phyloP scores from a whole-genome alignment of 2,888 invertebrate species.

The Tenthredo mesomela region DNA sequence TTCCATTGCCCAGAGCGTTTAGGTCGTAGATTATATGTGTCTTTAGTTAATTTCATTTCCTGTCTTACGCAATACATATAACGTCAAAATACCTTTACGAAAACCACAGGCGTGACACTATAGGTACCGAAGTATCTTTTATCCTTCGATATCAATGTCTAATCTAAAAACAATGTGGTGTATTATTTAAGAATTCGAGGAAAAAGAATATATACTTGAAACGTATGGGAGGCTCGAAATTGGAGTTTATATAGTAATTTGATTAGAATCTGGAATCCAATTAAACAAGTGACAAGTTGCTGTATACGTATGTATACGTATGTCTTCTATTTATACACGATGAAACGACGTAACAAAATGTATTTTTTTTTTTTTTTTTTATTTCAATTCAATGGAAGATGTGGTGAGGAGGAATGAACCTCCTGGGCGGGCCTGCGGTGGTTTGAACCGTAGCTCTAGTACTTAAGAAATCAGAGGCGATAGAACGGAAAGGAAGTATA shows the following conservation, averaged over 20 bases:
- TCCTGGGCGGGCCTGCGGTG: constrained; percentile 43
- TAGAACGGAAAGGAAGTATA: constrained; percentile 42
- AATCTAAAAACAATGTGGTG: background rate
- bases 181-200: background rate
- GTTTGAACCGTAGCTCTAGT: background rate
- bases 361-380: background rate
- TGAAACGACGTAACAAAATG: background rate
- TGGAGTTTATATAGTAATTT: constrained; percentile 28
- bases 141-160: background rate
- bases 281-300: constrained; percentile 60
- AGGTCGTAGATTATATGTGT: constrained; percentile 30
- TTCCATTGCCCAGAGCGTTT: constrained; percentile 21
- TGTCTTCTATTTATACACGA: background rate
- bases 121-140: background rate
- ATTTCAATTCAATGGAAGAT: background rate
- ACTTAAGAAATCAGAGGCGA: constrained; percentile 31
- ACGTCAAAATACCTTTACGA: background rate
- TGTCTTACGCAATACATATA: constrained; percentile 41
- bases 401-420: constrained; percentile 29
- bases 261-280: constrained; percentile 59
- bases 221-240: background rate
- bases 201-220: background rate
- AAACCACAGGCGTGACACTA: constrained; percentile 7
- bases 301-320: background rate
- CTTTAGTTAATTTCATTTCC: constrained; percentile 47